A percentile compares a stretch with the other conserved stretches of the same genome.
Evolutionary conservation across 1,140 invertebrate genomes (phyloP).

Genomic region (Glossosoma conforme): DNA sequence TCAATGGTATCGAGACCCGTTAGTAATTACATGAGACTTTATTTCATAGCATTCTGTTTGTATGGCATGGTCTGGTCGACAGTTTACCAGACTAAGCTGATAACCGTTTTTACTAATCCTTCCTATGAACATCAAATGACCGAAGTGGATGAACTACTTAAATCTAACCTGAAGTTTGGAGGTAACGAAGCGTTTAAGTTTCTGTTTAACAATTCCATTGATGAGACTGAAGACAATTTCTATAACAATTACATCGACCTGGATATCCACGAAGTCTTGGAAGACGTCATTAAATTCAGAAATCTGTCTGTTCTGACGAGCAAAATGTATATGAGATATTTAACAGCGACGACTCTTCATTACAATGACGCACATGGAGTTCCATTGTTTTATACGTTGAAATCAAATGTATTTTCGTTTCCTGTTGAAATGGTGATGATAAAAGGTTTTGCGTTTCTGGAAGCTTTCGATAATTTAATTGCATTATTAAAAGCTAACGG

Average conservation of each 20-base stretch:
- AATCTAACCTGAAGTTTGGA: constrained; percentile 21
- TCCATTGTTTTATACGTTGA: constrained; percentile 16
- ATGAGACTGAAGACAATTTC: constrained; percentile 21
- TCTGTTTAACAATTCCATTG: constrained; percentile 27
- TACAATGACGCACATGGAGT: constrained; percentile 25
- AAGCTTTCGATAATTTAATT: constrained; percentile 19
- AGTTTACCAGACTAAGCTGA: constrained; percentile 26
- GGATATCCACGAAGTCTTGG: constrained; percentile 25
- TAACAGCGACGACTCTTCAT: constrained; percentile 16
- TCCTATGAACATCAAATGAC: constrained; percentile 27
- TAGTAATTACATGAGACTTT: constrained; percentile 21
- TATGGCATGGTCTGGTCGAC: constrained; percentile 28
- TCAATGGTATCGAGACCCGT: constrained; percentile 20
- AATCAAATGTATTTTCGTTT: constrained; percentile 27
- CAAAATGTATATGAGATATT: constrained; percentile 21
- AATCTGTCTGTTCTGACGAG: constrained; percentile 26
- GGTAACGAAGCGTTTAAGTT: constrained; percentile 25
- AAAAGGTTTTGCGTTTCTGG: constrained; percentile 26
- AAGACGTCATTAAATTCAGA: constrained; percentile 22
- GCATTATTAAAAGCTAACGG: constrained; percentile 20
- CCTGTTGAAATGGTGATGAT: constrained; percentile 26
- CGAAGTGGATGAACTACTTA: constrained; percentile 13
- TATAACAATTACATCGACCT: constrained; percentile 20
- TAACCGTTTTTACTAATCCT: constrained; percentile 23
- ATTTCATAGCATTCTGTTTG: constrained; percentile 23